Conservation (phyloP, 2,888 invertebrate genomes). For the Meiosimyza decipiens region DNA sequence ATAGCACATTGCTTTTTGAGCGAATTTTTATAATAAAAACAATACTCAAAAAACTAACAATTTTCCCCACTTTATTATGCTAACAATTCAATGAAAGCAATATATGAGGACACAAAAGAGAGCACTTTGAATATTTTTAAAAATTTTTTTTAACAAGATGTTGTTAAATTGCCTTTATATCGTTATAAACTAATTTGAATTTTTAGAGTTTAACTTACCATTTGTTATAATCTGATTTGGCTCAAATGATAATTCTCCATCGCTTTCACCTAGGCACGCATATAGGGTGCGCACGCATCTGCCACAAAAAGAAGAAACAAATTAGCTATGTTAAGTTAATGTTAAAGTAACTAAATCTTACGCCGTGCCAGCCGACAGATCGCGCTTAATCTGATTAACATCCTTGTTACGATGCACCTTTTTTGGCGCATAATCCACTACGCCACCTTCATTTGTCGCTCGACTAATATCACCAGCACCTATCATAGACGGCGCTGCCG, state of each 20-base stretch:
- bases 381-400: constrained; percentile 64
- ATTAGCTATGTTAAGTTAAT: background rate
- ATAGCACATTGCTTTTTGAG: no score
- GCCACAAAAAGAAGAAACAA: constrained; percentile 43
- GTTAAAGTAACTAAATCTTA: constrained; percentile 50
- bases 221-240: constrained; percentile 98
- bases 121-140: no score
- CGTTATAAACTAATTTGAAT: no score
- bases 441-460: constrained; percentile 46
- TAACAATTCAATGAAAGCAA: no score
- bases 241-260: constrained; percentile 96
- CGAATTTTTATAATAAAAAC: no score
- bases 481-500: constrained; percentile 58
- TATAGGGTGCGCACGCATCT: constrained; percentile 94
- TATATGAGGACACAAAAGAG: no score
- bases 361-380: constrained; percentile 65
- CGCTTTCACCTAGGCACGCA: constrained; percentile 95
- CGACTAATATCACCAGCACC: constrained; percentile 49
- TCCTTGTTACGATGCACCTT: constrained; percentile 72
- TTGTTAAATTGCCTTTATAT: no score
- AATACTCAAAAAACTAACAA: no score
- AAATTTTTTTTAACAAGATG: no score
- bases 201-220: constrained; percentile 72
- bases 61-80: no score
- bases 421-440: constrained; percentile 66